phyloP scores from a whole-genome alignment of 2,888 invertebrate species.

The Bellardia pandia region DNA sequence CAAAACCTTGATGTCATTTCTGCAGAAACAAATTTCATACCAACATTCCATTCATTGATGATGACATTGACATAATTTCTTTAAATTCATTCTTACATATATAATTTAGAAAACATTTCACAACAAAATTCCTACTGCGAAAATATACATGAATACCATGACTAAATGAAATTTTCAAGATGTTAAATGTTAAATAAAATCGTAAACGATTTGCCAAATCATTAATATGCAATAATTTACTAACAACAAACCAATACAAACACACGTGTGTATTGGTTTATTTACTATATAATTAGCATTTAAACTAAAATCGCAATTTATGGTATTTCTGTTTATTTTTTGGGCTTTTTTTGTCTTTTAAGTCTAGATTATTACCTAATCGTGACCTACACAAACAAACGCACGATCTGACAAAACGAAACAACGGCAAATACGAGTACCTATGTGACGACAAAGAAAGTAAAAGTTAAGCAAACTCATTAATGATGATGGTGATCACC shows the following conservation, averaged over 20 bases:
- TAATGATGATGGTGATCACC: slow-evolving; percentile 22
- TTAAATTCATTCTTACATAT: slow-evolving; percentile 46
- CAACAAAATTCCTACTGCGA: slow-evolving; percentile 41
- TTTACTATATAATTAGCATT: slow-evolving; percentile 36
- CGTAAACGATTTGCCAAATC: neutral
- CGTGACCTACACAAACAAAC: slow-evolving; percentile 55
- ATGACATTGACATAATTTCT: slow-evolving; percentile 63
- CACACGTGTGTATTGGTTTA: slow-evolving; percentile 7
- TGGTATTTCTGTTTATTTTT: slow-evolving; percentile 2
- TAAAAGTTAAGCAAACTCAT: slow-evolving; percentile 58
- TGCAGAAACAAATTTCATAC: slow-evolving; percentile 5
- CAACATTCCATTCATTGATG: neutral
- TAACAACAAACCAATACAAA: neutral
- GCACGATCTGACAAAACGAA: neutral
- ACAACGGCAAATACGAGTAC: neutral
- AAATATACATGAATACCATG: slow-evolving; percentile 3
- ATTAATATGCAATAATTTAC: slow-evolving; percentile 16
- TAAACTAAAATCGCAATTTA: slow-evolving; percentile 31
- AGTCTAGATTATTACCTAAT: slow-evolving; percentile 66
- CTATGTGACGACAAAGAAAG: slow-evolving; percentile 61
- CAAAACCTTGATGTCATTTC: neutral
- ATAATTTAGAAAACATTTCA: slow-evolving; percentile 47
- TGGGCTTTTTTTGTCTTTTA: slow-evolving; percentile 15
- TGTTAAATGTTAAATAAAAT: slow-evolving; percentile 12
- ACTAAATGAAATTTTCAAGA: slow-evolving; percentile 15